A percentile compares a stretch with the other conserved stretches of the same genome.
These are phyloP conservation scores for Siniperca obscura DNA, from an alignment of 2,797 vertebrate genomes.

Conservation along the genomic window DNA sequence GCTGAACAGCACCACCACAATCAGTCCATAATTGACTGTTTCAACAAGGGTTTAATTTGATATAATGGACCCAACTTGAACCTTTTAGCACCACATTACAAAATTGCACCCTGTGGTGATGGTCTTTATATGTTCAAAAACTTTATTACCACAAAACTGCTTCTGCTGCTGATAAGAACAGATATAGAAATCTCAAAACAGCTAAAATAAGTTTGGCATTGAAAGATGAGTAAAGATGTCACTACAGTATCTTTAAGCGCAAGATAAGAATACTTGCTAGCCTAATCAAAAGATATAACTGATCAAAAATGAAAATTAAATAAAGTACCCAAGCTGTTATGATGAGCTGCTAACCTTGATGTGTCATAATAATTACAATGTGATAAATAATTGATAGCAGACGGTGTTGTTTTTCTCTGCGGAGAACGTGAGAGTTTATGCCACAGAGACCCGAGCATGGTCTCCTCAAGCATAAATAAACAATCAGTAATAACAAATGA, in stretches of 20 bases:
- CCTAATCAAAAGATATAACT: conserved; percentile 20
- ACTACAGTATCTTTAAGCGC: not conserved
- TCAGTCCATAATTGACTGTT: conserved; percentile 44
- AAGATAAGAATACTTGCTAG: not conserved
- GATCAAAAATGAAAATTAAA: conserved; percentile 52
- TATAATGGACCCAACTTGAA: conserved; percentile 45
- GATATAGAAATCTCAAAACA: not conserved
- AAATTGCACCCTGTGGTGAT: not conserved
- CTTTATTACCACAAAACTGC: conserved; percentile 10
- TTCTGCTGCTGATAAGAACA: not conserved
- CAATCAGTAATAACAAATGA: conserved; percentile 37
- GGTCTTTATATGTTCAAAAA: conserved; percentile 23
- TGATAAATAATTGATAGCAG: conserved; percentile 47
- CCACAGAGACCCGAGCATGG: not conserved
- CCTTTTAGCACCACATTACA: conserved; percentile 44
- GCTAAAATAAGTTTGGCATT: not conserved
- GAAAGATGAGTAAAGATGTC: not conserved
- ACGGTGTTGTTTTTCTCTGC: conserved; percentile 11
- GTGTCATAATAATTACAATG: conserved; percentile 53
- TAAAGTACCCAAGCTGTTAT: conserved; percentile 45
- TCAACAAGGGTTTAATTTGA: conserved; percentile 57
- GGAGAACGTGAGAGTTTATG: not conserved
- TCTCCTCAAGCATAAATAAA: conserved; percentile 40
- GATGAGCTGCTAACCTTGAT: conserved; percentile 59
- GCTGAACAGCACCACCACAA: conserved; percentile 22